Evolutionary conservation across 2,797 vertebrate species (phyloP).

Genomic region (Eleutherodactylus coqui): DNA sequence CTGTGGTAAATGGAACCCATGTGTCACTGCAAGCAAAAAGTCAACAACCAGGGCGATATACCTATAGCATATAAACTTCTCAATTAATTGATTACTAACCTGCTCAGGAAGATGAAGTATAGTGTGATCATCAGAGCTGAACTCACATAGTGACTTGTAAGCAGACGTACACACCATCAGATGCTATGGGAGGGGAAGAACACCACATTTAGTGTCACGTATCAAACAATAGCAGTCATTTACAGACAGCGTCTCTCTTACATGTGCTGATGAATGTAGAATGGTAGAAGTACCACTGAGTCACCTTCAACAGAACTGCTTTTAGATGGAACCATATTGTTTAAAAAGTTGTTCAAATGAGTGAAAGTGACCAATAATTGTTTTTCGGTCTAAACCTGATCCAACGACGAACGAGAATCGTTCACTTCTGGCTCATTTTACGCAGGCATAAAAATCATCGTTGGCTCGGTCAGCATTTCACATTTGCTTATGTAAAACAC

Average conservation of each 20-base stretch:
- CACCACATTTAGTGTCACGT: background rate
- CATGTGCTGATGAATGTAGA: too few species aligned
- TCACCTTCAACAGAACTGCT: too few species aligned
- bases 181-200: conserved; percentile 75
- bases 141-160: conserved; percentile 86
- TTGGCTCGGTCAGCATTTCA: too few species aligned
- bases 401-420: too few species aligned
- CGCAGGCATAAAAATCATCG: too few species aligned
- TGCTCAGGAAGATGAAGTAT: conserved; percentile 87
- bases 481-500: too few species aligned
- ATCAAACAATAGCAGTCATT: background rate
- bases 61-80: background rate
- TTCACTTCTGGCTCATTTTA: too few species aligned
- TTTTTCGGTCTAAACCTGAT: too few species aligned
- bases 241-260: background rate
- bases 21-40: background rate
- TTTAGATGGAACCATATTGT: too few species aligned
- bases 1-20: background rate
- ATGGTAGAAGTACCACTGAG: too few species aligned
- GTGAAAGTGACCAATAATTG: too few species aligned
- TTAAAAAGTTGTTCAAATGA: too few species aligned
- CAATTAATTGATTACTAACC: conserved; percentile 70
- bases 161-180: conserved; percentile 82
- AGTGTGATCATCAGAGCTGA: conserved; percentile 80
- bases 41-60: background rate